A percentile compares a stretch with the other conserved stretches of the same genome.
Evolutionary conservation across 2,113 vertebrate species (phyloP).

Genomic region (Charadrius vociferus): DNA sequence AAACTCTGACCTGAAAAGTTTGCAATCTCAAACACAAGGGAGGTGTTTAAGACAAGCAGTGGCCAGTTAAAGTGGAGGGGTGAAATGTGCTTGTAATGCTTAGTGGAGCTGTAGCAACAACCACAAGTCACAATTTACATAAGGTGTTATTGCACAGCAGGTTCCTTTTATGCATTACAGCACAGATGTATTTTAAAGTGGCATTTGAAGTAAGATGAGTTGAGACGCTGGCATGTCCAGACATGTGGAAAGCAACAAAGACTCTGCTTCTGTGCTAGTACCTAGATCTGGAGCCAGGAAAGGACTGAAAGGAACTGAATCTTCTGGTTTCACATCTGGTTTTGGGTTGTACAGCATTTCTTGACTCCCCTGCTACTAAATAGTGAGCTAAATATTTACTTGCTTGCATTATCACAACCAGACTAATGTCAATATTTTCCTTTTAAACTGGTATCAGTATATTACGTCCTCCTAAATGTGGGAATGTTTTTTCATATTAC

Average conservation of each 20-base stretch:
- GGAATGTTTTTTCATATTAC: background rate
- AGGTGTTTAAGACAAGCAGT: slow-evolving; percentile 24
- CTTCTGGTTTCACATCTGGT: background rate
- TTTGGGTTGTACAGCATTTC: slow-evolving; percentile 49
- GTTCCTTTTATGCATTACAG: slow-evolving; percentile 40
- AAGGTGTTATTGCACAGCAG: slow-evolving; percentile 39
- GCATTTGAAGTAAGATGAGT: slow-evolving; percentile 17
- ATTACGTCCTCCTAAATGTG: slow-evolving; percentile 1
- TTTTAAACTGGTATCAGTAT: slow-evolving; percentile 44
- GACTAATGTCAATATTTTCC: slow-evolving; percentile 61
- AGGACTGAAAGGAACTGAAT: background rate
- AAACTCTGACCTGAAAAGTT: slow-evolving; percentile 43
- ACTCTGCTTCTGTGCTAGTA: background rate
- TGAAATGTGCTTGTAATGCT: slow-evolving; percentile 32
- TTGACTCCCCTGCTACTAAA: slow-evolving; percentile 43
- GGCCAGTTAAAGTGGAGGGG: background rate
- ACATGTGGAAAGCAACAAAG: background rate
- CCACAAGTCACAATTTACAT: slow-evolving; percentile 55
- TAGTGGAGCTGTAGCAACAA: slow-evolving; percentile 38
- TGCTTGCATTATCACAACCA: slow-evolving; percentile 50
- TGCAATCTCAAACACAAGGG: background rate
- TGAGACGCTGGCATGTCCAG: background rate
- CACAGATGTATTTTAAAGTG: slow-evolving; percentile 18
- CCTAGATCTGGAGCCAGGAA: background rate
- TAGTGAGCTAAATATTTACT: slow-evolving; percentile 60